phyloP scores from a whole-genome alignment of 2,888 invertebrate genomes.

The Drosophila diplacantha region DNA sequence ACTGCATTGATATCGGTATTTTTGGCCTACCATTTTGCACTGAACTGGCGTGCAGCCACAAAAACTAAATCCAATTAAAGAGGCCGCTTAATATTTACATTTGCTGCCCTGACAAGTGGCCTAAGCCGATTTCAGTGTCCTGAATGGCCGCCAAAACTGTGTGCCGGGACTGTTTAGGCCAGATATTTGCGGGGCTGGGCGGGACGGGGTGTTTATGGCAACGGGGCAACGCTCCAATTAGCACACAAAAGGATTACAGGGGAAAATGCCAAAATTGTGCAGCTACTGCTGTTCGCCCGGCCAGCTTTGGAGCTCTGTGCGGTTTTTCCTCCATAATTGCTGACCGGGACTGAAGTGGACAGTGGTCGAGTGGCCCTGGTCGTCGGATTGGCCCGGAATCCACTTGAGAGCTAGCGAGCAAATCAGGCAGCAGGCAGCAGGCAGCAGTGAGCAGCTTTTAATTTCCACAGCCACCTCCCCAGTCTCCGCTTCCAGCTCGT shows the following conservation, averaged over 20 bases:
- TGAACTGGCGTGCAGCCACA: constrained; percentile 6
- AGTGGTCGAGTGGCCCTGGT: constrained; percentile 23
- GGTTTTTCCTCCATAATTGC: constrained; percentile 56
- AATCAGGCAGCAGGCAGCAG: constrained; percentile 44
- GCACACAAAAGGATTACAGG: constrained; percentile 66
- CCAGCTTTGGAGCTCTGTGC: constrained; percentile 34
- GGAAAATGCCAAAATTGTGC: constrained; percentile 54
- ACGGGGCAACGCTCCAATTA: constrained; percentile 63
- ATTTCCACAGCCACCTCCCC: constrained; percentile 43
- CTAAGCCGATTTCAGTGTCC: constrained; percentile 56
- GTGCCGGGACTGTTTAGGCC: constrained; percentile 51
- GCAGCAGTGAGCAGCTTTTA: constrained; percentile 55
- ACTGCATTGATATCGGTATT: neutral
- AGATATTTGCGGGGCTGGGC: constrained; percentile 38
- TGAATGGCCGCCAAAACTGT: constrained; percentile 10
- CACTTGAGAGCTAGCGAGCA: constrained; percentile 43
- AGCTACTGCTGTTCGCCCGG: constrained; percentile 28
- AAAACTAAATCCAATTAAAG: constrained; percentile 35
- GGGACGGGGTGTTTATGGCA: constrained; percentile 45
- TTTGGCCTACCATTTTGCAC: neutral
- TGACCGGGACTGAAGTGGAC: constrained; percentile 31
- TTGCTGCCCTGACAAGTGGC: constrained; percentile 49
- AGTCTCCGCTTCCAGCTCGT: constrained; percentile 1
- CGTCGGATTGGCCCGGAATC: constrained; percentile 24
- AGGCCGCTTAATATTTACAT: constrained; percentile 49